Conservation (phyloP, 2,888 invertebrate species). For the Noctuana brunneofusca region DNA sequence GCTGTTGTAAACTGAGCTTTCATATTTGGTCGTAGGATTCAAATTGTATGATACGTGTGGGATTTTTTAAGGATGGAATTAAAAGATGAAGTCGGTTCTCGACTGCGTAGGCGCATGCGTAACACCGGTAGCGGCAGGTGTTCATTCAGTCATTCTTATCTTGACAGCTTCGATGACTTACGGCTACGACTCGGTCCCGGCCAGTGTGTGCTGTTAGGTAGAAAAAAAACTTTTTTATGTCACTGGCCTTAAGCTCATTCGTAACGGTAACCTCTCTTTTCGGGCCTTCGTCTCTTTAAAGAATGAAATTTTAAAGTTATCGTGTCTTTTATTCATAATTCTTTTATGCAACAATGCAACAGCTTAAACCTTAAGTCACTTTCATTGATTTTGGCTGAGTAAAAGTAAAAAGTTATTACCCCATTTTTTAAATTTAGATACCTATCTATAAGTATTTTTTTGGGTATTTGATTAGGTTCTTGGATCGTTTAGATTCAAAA, state of each 20-base stretch:
- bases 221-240: conserved; percentile 57
- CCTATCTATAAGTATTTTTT: too few relatives aligned
- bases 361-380: conserved; percentile 53
- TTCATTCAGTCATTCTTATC: conserved; percentile 81
- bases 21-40: conserved; percentile 47
- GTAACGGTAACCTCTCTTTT: conserved; percentile 77
- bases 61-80: conserved; percentile 56
- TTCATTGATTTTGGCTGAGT: conserved; percentile 27
- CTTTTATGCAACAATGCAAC: conserved; percentile 56
- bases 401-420: too few relatives aligned
- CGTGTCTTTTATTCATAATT: conserved; percentile 56
- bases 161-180: conserved; percentile 82
- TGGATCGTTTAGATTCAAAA: too few relatives aligned
- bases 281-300: conserved; percentile 64
- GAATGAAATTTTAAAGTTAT: conserved; percentile 67
- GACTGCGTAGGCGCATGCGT: conserved; percentile 76
- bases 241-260: conserved; percentile 74
- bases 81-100: conserved; percentile 50
- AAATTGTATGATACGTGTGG: conserved; percentile 42
- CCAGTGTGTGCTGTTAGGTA: conserved; percentile 74
- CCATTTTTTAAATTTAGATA: too few relatives aligned
- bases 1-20: conserved; percentile 53
- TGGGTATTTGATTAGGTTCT: too few relatives aligned
- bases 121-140: conserved; percentile 81
- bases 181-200: conserved; percentile 61